phyloP scores from a whole-genome alignment of 2,888 invertebrate species.

The Cistogaster globosa region DNA sequence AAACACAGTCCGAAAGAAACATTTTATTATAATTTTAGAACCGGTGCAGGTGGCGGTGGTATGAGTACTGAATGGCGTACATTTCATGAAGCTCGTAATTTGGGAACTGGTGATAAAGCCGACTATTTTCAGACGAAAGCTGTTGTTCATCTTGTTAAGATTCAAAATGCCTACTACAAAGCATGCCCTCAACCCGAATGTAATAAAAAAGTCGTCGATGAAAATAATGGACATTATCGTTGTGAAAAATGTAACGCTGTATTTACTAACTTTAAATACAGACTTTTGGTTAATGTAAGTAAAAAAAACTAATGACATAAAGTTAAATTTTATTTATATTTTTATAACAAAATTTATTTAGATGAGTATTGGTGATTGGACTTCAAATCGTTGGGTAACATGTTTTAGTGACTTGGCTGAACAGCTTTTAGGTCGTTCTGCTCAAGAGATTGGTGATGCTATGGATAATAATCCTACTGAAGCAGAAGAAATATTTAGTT shows the following conservation, averaged over 20 bases:
- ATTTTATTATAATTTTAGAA: conserved; percentile 74
- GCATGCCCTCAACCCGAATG: conserved; percentile 95
- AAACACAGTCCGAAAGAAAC: neutral
- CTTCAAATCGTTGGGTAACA: conserved; percentile 94
- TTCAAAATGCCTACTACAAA: conserved; percentile 94
- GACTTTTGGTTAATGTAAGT: conserved; percentile 91
- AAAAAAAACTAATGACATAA: neutral
- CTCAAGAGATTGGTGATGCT: conserved; percentile 91
- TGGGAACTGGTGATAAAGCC: conserved; percentile 90
- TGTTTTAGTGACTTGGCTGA: conserved; percentile 94
- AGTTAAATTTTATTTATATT: neutral
- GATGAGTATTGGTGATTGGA: conserved; percentile 94
- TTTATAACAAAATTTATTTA: conserved; percentile 79
- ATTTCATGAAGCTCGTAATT: conserved; percentile 89
- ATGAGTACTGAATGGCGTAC: conserved; percentile 88
- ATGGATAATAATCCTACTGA: conserved; percentile 87
- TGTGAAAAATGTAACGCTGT: conserved; percentile 98
- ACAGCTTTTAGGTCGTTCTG: conserved; percentile 87
- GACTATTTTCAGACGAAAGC: conserved; percentile 93
- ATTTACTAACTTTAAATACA: conserved; percentile 92
- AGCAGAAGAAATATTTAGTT: conserved; percentile 88
- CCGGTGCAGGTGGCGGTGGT: conserved; percentile 80
- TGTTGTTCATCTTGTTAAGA: conserved; percentile 89
- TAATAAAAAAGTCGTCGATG: conserved; percentile 97
- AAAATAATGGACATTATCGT: conserved; percentile 92